Evolutionary conservation across 2,797 vertebrate species (phyloP), one percentile per base, ranked within the genome.

Genomic region (Sphaeramia orbicularis): DNA sequence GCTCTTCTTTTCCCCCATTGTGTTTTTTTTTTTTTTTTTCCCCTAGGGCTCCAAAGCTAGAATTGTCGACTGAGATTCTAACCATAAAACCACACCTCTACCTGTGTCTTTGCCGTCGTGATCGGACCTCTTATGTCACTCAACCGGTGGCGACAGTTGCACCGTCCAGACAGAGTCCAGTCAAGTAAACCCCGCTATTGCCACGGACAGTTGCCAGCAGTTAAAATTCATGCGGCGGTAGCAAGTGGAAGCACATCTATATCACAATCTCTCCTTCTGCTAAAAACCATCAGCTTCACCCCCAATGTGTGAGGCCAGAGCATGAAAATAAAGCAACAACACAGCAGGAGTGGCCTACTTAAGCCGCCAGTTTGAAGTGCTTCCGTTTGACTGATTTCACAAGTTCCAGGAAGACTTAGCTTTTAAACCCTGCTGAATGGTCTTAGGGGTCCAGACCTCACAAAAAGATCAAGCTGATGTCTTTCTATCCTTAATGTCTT

Each of bases 1-100:
- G 58, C 43, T 68, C 59, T 49, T 74, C 73, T 67, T 78, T 71
- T 56, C 37, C 24, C 2, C 44, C 15, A 40, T 55, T 4, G 52
- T 64, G 14, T 50, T n/a, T n/a, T n/a, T n/a, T n/a, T n/a, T n/a
- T 49, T 16, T 45, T 69, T 35, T 42, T 65, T 42, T 52, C 16
- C 49, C 44, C 50, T 66, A 53, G 36, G 68, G 54, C 78, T 71
- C 24, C 73, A 52, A 56, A 64, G 54, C 18, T 16, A 1, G 49
- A 60, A 73, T 82, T 90, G 24, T 60, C 63, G 74, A 83, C 64
- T 90, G 93, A 90, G 83, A 87, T 65, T 90, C 92, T 91, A 93
- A 91, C 62, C 60, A 55, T 48, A 74, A 86, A 71, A 56, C 52
- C 77, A 79, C 76, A 86, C 74, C 66, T 86, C 55, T 55, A 74